phyloP scores from a whole-genome alignment of 2,113 vertebrate genomes.

The Monopterus albus region DNA sequence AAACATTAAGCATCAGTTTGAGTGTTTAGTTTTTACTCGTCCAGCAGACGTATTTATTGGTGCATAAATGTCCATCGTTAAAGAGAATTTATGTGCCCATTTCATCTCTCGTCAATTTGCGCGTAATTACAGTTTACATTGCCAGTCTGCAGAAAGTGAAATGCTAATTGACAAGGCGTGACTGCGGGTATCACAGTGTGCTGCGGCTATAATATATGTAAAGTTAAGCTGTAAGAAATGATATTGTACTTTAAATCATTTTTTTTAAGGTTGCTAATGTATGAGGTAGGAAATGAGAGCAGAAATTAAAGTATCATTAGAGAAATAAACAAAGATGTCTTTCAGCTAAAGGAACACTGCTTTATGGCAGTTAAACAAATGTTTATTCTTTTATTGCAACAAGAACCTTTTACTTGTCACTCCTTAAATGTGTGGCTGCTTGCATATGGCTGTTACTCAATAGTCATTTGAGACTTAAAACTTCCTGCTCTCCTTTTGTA shows the following conservation, averaged over 20 bases:
- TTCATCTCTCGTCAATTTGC: too few relatives aligned
- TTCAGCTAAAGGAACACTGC: not conserved
- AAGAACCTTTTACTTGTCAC: not conserved
- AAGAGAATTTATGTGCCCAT: too few relatives aligned
- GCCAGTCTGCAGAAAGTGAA: not conserved
- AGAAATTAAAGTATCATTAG: not conserved
- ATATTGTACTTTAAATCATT: not conserved
- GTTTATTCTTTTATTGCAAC: not conserved
- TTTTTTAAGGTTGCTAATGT: not conserved
- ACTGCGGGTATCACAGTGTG: not conserved
- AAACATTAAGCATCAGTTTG: too few relatives aligned
- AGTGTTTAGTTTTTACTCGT: too few relatives aligned
- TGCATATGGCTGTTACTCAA: not conserved
- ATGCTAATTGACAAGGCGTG: constrained; percentile 1
- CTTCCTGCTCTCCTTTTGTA: not conserved
- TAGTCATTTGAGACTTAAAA: not conserved
- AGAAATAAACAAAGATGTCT: not conserved
- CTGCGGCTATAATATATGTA: too few relatives aligned
- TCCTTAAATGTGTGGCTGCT: not conserved
- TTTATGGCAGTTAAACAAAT: not conserved
- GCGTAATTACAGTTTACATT: constrained; percentile 15
- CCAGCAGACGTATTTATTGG: too few relatives aligned
- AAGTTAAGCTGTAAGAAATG: not conserved
- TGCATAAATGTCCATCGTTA: too few relatives aligned
- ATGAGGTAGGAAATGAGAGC: not conserved